Conservation (phyloP, 2,797 vertebrate genomes). For the Chanos chanos region DNA sequence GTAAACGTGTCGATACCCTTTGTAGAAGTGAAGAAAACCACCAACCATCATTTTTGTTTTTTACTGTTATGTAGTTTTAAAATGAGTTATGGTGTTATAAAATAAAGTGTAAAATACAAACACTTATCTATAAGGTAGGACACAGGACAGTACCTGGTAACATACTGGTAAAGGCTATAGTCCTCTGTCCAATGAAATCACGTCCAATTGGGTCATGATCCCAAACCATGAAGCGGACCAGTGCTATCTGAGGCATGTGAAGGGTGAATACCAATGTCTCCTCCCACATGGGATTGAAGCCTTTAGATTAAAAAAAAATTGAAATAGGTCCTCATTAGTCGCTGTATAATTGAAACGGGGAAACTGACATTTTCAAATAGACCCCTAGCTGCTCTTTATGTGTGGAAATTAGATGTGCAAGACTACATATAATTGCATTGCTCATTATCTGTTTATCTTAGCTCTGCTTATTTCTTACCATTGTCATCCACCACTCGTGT, state of each 20-base stretch:
- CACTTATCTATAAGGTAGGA: no score
- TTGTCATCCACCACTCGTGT: slow-evolving; percentile 95
- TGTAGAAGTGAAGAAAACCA: slow-evolving; percentile 4
- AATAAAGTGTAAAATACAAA: background rate
- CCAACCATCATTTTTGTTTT: background rate
- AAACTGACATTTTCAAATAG: no score
- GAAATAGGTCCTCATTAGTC: no score
- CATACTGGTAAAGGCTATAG: slow-evolving; percentile 88
- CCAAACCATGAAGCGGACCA: slow-evolving; percentile 95
- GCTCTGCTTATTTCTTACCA: slow-evolving; percentile 63
- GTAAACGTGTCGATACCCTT: slow-evolving; percentile 95
- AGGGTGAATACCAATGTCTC: slow-evolving; percentile 90
- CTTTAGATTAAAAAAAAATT: no score
- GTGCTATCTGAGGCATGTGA: slow-evolving; percentile 87
- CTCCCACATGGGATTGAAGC: slow-evolving; percentile 99
- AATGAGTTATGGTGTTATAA: background rate
- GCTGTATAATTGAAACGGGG: no score
- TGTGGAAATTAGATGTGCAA: no score
- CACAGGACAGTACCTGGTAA: slow-evolving; percentile 87
- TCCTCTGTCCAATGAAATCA: slow-evolving; percentile 95
- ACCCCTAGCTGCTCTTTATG: no score
- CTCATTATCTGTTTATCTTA: background rate
- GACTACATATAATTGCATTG: background rate
- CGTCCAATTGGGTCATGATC: slow-evolving; percentile 92
- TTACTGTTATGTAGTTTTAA: no score